Percentiles rank a stretch among this genome's conserved stretches.
Evolutionary conservation across 2,888 invertebrate species (phyloP).

Genomic region (Gerris lacustris): DNA sequence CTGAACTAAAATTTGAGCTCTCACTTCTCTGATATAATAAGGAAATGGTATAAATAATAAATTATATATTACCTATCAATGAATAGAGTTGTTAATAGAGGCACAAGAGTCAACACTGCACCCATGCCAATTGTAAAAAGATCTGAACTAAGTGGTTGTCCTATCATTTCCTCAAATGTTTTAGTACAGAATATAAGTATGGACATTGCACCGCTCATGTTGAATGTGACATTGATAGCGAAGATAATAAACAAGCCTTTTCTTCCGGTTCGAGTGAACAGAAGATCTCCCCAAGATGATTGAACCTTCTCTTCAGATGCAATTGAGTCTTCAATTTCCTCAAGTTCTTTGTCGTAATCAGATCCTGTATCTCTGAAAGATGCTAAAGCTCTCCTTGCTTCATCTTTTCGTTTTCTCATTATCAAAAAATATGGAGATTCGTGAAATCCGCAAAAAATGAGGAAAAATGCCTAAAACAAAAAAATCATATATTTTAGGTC

Average conservation of each 20-base stretch:
- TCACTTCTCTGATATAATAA: too few species aligned
- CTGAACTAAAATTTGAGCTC: too few species aligned
- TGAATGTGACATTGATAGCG: slow-evolving; percentile 18
- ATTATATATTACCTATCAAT: slow-evolving; percentile 17
- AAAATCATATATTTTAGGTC: slow-evolving; percentile 20
- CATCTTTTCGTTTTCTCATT: slow-evolving; percentile 40
- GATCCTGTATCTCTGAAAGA: slow-evolving; percentile 22
- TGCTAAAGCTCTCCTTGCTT: slow-evolving; percentile 21
- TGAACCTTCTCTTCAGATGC: slow-evolving; percentile 16
- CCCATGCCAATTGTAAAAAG: slow-evolving; percentile 26
- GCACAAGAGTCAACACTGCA: slow-evolving; percentile 23
- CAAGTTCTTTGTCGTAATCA: slow-evolving; percentile 15
- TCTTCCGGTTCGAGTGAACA: slow-evolving; percentile 21
- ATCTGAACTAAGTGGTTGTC: slow-evolving; percentile 18
- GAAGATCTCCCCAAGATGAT: slow-evolving; percentile 21
- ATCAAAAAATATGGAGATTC: slow-evolving; percentile 51
- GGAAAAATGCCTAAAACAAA: slow-evolving; percentile 43
- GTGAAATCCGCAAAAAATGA: slow-evolving; percentile 37
- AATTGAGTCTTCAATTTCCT: slow-evolving; percentile 13
- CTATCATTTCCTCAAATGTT: slow-evolving; percentile 27
- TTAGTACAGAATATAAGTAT: slow-evolving; percentile 26
- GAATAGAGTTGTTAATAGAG: slow-evolving; percentile 22
- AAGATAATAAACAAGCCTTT: slow-evolving; percentile 21
- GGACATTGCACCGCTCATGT: slow-evolving; percentile 26
- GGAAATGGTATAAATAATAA: too few species aligned